phyloP scores from a whole-genome alignment of 1,140 invertebrate genomes.

The Bombus breviceps region DNA sequence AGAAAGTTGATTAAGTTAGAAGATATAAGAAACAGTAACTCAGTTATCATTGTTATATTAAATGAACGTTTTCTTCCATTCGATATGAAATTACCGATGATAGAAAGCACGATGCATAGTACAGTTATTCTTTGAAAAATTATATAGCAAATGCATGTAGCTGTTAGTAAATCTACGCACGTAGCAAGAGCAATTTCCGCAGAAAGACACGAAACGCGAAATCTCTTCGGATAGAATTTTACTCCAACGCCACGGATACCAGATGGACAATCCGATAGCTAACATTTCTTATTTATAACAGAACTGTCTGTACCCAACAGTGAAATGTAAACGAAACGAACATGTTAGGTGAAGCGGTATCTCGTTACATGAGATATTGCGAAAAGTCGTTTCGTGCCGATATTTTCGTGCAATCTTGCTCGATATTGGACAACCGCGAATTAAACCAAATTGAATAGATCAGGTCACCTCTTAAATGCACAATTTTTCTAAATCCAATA shows the following conservation, averaged over 20 bases:
- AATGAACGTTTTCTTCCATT: background rate
- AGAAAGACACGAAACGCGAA: background rate
- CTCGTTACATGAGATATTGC: background rate
- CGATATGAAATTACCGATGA: background rate
- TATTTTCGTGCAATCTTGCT: no score
- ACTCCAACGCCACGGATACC: background rate
- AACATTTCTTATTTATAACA: background rate
- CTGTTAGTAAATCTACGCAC: conserved; percentile 1
- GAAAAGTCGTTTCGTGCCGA: background rate
- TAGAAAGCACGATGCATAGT: no score
- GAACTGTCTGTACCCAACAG: background rate
- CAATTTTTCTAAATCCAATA: no score
- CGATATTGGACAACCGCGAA: no score
- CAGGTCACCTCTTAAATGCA: background rate
- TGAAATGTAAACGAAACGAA: background rate
- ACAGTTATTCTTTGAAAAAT: background rate
- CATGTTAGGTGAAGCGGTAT: conserved; percentile 1
- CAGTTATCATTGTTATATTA: background rate
- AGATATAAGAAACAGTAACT: no score
- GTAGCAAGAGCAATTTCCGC: background rate
- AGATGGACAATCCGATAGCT: conserved; percentile 1
- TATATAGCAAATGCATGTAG: background rate
- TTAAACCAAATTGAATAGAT: no score
- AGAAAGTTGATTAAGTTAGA: no score
- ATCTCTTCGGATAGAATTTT: conserved; percentile 1